Base-by-base conservation (phyloP, 37 sponge, comb jelly and placozoan genomes). In the Mnemiopsis leidyi region DNA sequence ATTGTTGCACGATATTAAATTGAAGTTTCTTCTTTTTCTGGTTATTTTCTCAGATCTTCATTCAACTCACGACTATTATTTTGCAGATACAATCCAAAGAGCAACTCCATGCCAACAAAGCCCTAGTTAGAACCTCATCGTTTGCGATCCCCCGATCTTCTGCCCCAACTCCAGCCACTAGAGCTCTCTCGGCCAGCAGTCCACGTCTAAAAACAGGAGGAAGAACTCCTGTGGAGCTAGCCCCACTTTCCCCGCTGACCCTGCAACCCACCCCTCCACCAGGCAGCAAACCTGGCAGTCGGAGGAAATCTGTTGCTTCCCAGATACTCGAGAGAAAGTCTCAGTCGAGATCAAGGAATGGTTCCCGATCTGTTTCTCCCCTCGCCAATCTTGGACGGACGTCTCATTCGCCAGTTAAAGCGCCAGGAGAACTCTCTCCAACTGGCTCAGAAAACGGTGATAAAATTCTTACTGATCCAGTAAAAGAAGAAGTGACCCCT, bases 71-170 rank as follows among this genome's bases (percentile, higher is more conserved):
- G n/a, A n/a, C 25, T 71, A 5, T 71, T 25, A 29, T 29, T 28
- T 71, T 71, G 25, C 90, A 85, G 90, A 40, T 85, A 1, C 61
- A 40, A 25, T 40, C 90, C 1, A 38, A 40, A 85, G 90, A 85
- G 90, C 90, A 85, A 18, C 33, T 85, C 48, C 21, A 85, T 26
- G 90, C 90, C 23, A 85, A 85, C 90, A 85, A 85, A 21, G 40
- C 90, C 25, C 48, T 85, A 33, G 36, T 85, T 25, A 35, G 90
- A 40, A 29, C 40, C 29, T 38, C 90, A 38, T 85, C 90, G 13
- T 85, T 85, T 26, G 40, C 61, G 0, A 29, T 85, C 25, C 90
- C 90, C 23, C 38, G 90, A 21, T 9, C 32, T 23, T 25, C 30
- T 18, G 90, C 24, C 1, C 7, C 48, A 39, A n/a, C 32, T 13